Evolutionary conservation across 2,888 invertebrate genomes (phyloP).

Genomic region (Philhelius pedissequus): DNA sequence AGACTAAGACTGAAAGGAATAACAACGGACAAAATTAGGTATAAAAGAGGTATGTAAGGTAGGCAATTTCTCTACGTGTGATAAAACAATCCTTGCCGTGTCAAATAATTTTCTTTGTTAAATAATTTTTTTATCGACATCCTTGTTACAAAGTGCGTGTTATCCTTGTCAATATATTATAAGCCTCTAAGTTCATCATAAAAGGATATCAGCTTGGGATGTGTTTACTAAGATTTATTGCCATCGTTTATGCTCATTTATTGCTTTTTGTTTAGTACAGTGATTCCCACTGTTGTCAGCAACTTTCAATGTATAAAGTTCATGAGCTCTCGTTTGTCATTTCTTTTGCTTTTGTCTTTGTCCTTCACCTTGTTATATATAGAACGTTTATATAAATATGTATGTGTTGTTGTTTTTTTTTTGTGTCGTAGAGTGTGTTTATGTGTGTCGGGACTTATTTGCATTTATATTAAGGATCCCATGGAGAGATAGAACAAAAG

Average conservation of each 20-base stretch:
- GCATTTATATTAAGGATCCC: conserved; percentile 69
- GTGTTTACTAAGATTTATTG: conserved; percentile 55
- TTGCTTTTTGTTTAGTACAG: conserved; percentile 61
- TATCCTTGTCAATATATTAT: conserved; percentile 40
- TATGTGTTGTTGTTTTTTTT: neutral
- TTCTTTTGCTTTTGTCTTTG: conserved; percentile 63
- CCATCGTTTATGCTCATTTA: conserved; percentile 57
- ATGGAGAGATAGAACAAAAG: conserved; percentile 64
- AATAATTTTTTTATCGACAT: neutral
- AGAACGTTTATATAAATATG: neutral
- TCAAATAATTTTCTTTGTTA: conserved; percentile 4
- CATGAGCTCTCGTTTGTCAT: conserved; percentile 62
- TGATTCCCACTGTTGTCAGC: conserved; percentile 59
- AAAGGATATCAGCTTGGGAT: conserved; percentile 35
- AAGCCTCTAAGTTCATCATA: conserved; percentile 53
- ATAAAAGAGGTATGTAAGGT: too few species aligned
- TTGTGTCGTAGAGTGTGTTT: conserved; percentile 14
- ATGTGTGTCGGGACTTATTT: conserved; percentile 66
- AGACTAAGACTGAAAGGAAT: neutral
- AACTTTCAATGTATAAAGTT: conserved; percentile 58
- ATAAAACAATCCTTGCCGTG: conserved; percentile 13
- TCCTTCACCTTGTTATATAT: conserved; percentile 52
- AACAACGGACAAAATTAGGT: neutral
- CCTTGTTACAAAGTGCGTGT: conserved; percentile 3
- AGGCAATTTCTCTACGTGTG: neutral